A percentile compares a stretch with the other conserved stretches of the same genome.
phyloP scores from a whole-genome alignment of 1,140 invertebrate genomes.

The Macrotrachela quadricornifera region DNA sequence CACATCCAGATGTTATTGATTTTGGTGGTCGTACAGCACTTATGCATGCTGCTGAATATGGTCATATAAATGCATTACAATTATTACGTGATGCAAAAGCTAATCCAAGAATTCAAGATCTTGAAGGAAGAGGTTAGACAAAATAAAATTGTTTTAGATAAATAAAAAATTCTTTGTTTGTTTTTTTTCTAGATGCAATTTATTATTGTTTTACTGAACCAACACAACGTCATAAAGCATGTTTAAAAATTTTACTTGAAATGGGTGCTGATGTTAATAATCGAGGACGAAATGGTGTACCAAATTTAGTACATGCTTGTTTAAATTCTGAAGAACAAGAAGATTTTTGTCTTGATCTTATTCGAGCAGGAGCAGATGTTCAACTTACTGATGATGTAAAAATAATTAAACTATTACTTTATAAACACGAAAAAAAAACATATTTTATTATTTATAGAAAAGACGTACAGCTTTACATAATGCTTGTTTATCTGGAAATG shows the following conservation, averaged over 20 bases:
- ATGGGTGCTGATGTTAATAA: constrained; percentile 28
- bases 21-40: constrained; percentile 24
- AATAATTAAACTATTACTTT: too few species aligned
- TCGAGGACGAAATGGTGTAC: constrained; percentile 19
- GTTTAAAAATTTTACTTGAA: constrained; percentile 21
- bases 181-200: constrained; percentile 17
- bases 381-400: constrained; percentile 20
- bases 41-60: constrained; percentile 28
- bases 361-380: constrained; percentile 25
- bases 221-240: constrained; percentile 24
- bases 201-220: constrained; percentile 25
- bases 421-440: neutral
- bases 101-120: constrained; percentile 24
- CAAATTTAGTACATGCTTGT: constrained; percentile 25
- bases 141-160: too few species aligned
- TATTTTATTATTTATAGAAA: constrained; percentile 2
- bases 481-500: constrained; percentile 21
- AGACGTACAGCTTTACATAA: constrained; percentile 24
- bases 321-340: constrained; percentile 25
- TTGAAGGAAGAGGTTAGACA: constrained; percentile 24
- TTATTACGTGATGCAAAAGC: constrained; percentile 21
- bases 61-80: constrained; percentile 26
- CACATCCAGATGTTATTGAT: constrained; percentile 30
- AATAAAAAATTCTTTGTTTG: too few species aligned
- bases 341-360: constrained; percentile 20